Evolutionary conservation across 1,140 invertebrate species (phyloP).

Genomic region (Dreissena rostriformis): DNA sequence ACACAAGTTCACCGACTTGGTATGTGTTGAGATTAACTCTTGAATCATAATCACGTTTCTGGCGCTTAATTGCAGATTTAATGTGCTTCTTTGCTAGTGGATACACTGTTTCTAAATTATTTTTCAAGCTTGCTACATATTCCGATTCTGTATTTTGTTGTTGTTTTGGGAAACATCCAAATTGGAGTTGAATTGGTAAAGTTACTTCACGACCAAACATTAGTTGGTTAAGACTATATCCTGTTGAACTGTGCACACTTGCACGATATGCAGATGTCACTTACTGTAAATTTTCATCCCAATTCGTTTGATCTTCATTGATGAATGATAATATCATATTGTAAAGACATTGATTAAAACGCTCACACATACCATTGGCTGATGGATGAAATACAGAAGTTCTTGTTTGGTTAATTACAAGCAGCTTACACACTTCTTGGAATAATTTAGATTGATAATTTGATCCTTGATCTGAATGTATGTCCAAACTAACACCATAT

Average conservation of each 20-base stretch:
- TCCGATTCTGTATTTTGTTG: neutral
- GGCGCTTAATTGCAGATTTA: neutral
- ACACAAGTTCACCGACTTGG: neutral
- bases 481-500: neutral
- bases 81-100: neutral
- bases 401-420: slow-evolving; percentile 54
- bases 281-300: slow-evolving; percentile 49
- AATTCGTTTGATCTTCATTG: slow-evolving; percentile 47
- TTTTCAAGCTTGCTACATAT: neutral
- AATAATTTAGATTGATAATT: slow-evolving; percentile 61
- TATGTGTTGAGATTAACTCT: neutral
- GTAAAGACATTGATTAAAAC: slow-evolving; percentile 63
- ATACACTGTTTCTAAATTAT: neutral
- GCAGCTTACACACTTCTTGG: slow-evolving; percentile 26
- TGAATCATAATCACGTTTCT: neutral
- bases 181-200: neutral
- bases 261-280: slow-evolving; percentile 49
- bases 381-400: slow-evolving; percentile 62
- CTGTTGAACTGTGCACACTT: slow-evolving; percentile 39
- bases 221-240: slow-evolving; percentile 41
- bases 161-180: neutral
- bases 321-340: slow-evolving; percentile 45
- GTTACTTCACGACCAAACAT: slow-evolving; percentile 36
- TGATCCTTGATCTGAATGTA: slow-evolving; percentile 65
- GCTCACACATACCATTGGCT: slow-evolving; percentile 60